Evolutionary conservation across 2,888 invertebrate genomes (phyloP).

Genomic region (Cryptus viduatorius): DNA sequence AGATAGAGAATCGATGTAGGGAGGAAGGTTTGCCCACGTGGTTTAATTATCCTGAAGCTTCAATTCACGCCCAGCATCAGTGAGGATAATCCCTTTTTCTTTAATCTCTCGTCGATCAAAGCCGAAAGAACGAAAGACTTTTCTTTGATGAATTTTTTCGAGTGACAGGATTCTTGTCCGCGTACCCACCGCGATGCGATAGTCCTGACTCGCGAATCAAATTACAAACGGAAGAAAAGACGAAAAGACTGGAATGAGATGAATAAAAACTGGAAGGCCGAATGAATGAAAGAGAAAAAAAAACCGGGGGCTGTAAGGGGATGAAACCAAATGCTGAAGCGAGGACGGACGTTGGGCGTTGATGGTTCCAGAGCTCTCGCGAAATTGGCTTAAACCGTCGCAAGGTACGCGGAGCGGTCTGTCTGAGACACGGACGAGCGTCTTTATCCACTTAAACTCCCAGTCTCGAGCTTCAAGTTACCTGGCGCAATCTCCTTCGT

Average conservation of each 20-base stretch:
- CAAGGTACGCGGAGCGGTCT: slow-evolving; percentile 69
- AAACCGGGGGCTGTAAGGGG: slow-evolving; percentile 21
- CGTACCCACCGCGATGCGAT: slow-evolving; percentile 2
- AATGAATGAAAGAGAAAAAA: slow-evolving; percentile 49
- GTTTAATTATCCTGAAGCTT: slow-evolving; percentile 11
- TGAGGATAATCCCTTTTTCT: slow-evolving; percentile 30
- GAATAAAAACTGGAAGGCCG: slow-evolving; percentile 62
- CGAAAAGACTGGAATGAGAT: slow-evolving; percentile 51
- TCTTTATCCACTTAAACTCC: slow-evolving; percentile 76
- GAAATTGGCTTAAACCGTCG: slow-evolving; percentile 77
- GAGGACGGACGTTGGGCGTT: slow-evolving; percentile 50
- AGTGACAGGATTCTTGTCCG: neutral
- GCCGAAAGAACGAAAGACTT: slow-evolving; percentile 5
- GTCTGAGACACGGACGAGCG: slow-evolving; percentile 64
- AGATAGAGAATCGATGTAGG: neutral
- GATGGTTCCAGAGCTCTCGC: slow-evolving; percentile 66
- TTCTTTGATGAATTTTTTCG: slow-evolving; percentile 46
- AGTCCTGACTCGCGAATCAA: slow-evolving; percentile 45
- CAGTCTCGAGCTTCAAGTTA: slow-evolving; percentile 58
- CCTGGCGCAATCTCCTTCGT: slow-evolving; percentile 28
- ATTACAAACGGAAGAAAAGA: slow-evolving; percentile 49
- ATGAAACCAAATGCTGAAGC: slow-evolving; percentile 43
- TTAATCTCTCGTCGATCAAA: slow-evolving; percentile 8
- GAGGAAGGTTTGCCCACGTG: neutral
- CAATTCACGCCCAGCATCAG: neutral